Conservation (phyloP, 2,113 vertebrate genomes). For the Dicerorhinus sumatrensis region DNA sequence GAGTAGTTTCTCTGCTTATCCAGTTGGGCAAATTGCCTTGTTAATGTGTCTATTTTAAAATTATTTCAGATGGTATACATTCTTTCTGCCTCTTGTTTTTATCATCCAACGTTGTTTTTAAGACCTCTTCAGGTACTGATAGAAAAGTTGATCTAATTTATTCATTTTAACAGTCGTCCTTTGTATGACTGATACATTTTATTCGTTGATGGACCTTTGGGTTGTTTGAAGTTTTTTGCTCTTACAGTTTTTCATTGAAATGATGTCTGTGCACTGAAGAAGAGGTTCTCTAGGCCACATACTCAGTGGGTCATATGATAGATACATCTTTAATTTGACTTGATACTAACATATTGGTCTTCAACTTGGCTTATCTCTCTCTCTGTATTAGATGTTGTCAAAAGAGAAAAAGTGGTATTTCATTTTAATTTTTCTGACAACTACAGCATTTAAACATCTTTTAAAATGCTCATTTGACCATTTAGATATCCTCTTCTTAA, state of each 20-base stretch:
- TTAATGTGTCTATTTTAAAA: conserved; percentile 10
- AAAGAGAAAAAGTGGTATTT: background rate
- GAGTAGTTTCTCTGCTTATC: background rate
- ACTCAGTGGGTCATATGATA: background rate
- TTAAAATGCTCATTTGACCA: background rate
- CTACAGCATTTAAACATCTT: background rate
- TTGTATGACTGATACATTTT: background rate
- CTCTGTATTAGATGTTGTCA: background rate
- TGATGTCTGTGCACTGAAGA: background rate
- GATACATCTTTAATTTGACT: background rate
- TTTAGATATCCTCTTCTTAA: background rate
- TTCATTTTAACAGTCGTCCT: background rate
- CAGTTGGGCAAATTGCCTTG: background rate
- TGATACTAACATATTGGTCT: background rate
- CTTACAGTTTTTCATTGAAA: background rate
- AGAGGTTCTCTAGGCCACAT: background rate
- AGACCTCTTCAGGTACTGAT: background rate
- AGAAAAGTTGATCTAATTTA: background rate
- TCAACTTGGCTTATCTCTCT: background rate
- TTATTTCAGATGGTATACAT: background rate
- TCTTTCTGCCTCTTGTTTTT: conserved; percentile 14
- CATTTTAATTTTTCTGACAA: background rate
- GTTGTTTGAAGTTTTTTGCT: background rate
- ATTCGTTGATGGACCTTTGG: background rate
- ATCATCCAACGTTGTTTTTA: conserved; percentile 4